Conservation (phyloP, 2,888 invertebrate genomes). For the Oligia fasciuncula region DNA sequence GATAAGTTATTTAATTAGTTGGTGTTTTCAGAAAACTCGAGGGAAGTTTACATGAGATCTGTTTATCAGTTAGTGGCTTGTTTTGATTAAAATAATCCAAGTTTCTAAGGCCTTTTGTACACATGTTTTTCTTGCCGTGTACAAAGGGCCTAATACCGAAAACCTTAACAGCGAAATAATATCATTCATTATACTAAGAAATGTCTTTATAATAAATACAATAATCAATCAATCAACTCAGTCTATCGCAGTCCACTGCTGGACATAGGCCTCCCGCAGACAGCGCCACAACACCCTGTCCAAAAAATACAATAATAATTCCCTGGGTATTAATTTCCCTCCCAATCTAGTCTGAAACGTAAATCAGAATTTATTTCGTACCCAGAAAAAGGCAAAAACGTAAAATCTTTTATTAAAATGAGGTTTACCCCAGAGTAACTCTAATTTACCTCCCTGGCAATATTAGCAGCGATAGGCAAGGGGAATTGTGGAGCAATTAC, state of each 20-base stretch:
- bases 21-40: neutral
- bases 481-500: conserved; percentile 38
- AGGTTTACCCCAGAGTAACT: conserved; percentile 26
- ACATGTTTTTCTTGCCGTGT: neutral
- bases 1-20: conserved; percentile 14
- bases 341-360: conserved; percentile 1
- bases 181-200: no score
- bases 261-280: no score
- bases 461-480: conserved; percentile 40
- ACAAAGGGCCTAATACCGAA: neutral
- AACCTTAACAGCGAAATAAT: neutral
- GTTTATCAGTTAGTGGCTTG: neutral
- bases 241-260: no score
- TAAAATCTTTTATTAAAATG: conserved; percentile 43
- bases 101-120: neutral
- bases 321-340: neutral
- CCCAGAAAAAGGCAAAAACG: neutral
- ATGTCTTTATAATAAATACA: no score
- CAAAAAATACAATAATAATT: neutral
- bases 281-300: no score
- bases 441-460: conserved; percentile 40
- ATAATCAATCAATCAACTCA: no score
- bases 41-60: neutral
- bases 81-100: neutral
- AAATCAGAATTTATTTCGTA: conserved; percentile 15